These are phyloP conservation scores for Enoplosus armatus DNA, from an alignment of 2,797 vertebrate genomes.

Conservation along the genomic window DNA sequence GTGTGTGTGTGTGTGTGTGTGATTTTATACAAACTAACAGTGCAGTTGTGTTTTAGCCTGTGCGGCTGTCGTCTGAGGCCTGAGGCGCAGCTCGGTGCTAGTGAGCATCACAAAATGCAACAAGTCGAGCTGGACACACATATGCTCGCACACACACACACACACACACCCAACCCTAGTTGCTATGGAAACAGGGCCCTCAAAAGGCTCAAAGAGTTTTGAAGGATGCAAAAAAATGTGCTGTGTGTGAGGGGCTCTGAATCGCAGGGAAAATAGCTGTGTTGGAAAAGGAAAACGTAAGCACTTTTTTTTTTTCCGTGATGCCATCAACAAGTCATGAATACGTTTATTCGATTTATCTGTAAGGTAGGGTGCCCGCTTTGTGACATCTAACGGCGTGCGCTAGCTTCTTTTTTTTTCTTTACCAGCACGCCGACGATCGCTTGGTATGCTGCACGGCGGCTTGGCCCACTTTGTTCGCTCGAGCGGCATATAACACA, in stretches of 20 bases:
- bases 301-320: slow-evolving; percentile 41
- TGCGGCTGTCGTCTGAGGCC: slow-evolving; percentile 49
- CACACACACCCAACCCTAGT: slow-evolving; percentile 52
- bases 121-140: slow-evolving; percentile 73
- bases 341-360: slow-evolving; percentile 51
- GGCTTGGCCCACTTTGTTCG: slow-evolving; percentile 57
- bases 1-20: background rate
- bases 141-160: slow-evolving; percentile 11
- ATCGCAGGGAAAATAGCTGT: slow-evolving; percentile 52
- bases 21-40: background rate
- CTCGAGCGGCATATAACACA: slow-evolving; percentile 46
- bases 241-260: slow-evolving; percentile 52
- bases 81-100: slow-evolving; percentile 42
- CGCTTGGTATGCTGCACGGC: slow-evolving; percentile 50
- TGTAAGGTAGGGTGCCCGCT: background rate
- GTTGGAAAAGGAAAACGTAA: slow-evolving; percentile 50
- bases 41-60: slow-evolving; percentile 1
- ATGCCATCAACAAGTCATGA: slow-evolving; percentile 53
- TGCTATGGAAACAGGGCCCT: slow-evolving; percentile 81
- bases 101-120: slow-evolving; percentile 68
- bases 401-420: slow-evolving; percentile 11
- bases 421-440: background rate
- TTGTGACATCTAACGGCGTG: slow-evolving; percentile 8
- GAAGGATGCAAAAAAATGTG: slow-evolving; percentile 70
- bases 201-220: slow-evolving; percentile 73